Evolutionary conservation across 2,113 vertebrate species (phyloP).

Genomic region (Silurus glanis): DNA sequence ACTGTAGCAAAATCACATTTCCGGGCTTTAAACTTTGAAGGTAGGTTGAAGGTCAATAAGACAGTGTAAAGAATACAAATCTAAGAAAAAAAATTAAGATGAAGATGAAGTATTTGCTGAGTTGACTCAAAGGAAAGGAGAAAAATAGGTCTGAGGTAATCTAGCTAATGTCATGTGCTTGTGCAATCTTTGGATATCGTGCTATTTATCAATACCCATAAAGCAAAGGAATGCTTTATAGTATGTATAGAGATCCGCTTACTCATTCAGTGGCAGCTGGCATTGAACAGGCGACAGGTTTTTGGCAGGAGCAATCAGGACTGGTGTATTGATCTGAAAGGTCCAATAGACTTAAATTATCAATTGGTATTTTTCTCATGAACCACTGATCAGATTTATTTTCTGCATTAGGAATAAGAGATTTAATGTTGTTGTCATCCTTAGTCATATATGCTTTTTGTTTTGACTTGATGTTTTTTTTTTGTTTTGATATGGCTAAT

Average conservation of each 20-base stretch:
- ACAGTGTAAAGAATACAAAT: neutral
- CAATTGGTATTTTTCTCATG: neutral
- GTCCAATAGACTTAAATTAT: neutral
- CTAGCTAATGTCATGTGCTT: neutral
- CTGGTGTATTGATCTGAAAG: neutral
- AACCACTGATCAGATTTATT: neutral
- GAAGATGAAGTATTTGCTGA: neutral
- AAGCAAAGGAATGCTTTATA: slow-evolving; percentile 10
- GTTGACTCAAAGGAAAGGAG: neutral
- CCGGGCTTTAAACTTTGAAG: too few relatives aligned
- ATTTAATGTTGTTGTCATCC: neutral
- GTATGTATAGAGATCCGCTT: neutral
- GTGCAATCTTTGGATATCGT: neutral
- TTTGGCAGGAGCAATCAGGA: neutral
- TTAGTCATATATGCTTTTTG: neutral
- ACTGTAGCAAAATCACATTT: neutral
- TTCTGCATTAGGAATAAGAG: neutral
- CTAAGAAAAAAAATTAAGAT: too few relatives aligned
- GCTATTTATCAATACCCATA: slow-evolving; percentile 14
- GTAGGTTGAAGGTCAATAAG: neutral
- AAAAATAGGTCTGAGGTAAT: neutral
- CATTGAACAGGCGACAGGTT: neutral
- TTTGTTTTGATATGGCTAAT: neutral
- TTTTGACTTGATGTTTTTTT: neutral
- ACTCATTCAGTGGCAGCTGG: slow-evolving; percentile 21